Base-by-base conservation (phyloP, 2,113 vertebrate species). In the Crocuta crocuta region DNA sequence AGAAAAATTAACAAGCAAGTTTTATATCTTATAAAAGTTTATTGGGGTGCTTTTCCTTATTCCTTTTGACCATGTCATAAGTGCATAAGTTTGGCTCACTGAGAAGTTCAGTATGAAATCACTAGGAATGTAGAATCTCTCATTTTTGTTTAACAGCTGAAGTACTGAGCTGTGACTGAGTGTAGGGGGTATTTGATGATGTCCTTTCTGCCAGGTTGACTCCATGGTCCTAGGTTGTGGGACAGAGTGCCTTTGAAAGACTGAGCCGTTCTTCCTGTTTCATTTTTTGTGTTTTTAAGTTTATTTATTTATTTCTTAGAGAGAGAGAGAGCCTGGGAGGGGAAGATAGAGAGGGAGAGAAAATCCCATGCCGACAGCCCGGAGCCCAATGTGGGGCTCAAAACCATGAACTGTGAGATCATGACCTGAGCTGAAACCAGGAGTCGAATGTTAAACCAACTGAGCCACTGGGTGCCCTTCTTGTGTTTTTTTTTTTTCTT, bases 21-120 rank as follows among this genome's bases (percentile, higher is more conserved):
- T 80, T 79, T 61, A 35, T 74, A 39, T 96, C 58, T 86, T 96
- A 76, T 33, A 80, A 48, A 96, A 94, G 11, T 93, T 88, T 84
- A 70, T n/a, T 83, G 28, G 39, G 31, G 11, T 92, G 35, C 4
- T 85, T 9, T 76, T 95, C 23, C 35, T 92, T 86, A 74, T 89
- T 94, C 65, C 24, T 92, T 76, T 81, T 89, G 31, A 82, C 19
- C 15, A 35, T 31, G 11, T 61, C 33, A 15, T 92, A 84, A 79
- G 2, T 85, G 21, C 39, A 9, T 53, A 70, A 26, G 70, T 70
- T 50, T 45, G 71, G 50, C 31, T 81, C 16, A 35, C 48, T 58
- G 73, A 92, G 35, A 91, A 43, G 53, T 91, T 79, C 19, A 73
- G 0, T 93, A 28, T 93, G 15, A 88, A 95, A 93, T 55, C 43